phyloP scores from a whole-genome alignment of 2,797 vertebrate species.

The Margarornis squamiger region DNA sequence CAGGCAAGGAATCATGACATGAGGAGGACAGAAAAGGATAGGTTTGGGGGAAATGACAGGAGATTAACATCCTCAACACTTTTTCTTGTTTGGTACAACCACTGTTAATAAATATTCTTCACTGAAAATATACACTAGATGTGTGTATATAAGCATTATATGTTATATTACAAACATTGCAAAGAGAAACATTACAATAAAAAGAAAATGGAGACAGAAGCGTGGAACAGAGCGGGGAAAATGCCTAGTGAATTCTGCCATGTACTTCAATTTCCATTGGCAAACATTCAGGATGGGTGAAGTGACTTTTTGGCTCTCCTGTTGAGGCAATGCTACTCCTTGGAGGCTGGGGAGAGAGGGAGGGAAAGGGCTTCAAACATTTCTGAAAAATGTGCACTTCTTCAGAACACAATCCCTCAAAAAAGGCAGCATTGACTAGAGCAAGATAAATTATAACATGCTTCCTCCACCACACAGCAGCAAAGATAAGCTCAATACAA shows the following conservation, averaged over 20 bases:
- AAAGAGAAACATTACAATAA: background rate
- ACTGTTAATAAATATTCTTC: background rate
- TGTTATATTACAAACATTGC: background rate
- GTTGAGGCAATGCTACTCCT: background rate
- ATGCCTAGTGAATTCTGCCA: background rate
- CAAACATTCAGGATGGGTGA: background rate
- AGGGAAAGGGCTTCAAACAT: background rate
- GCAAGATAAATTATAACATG: background rate
- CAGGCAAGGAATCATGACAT: background rate
- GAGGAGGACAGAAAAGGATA: background rate
- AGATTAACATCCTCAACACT: background rate
- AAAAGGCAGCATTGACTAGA: background rate
- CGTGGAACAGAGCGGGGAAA: background rate
- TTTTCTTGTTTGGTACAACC: background rate
- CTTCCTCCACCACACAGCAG: background rate
- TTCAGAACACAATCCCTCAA: background rate
- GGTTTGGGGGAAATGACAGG: background rate
- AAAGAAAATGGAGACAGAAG: background rate
- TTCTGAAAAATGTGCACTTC: background rate
- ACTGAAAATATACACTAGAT: background rate
- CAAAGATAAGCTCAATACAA: slow-evolving; percentile 4
- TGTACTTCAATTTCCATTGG: background rate
- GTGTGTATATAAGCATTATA: background rate
- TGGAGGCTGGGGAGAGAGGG: background rate
- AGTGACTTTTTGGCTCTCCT: background rate